Conservation (phyloP, 1,140 invertebrate species). For the Marisa cornuarietis region DNA sequence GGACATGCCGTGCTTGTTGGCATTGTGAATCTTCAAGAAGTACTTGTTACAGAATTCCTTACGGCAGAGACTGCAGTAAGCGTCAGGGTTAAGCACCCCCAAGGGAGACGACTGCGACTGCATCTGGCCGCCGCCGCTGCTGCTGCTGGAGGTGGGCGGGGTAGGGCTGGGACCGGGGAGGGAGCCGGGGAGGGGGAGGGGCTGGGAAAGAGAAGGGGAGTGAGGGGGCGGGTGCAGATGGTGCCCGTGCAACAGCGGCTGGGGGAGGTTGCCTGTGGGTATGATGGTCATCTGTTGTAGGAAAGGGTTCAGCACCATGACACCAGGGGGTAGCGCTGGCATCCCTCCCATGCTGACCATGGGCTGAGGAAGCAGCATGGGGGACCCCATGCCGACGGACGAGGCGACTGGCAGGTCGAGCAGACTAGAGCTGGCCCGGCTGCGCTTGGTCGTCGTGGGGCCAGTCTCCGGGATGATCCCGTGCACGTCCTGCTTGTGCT, state of each 20-base stretch:
- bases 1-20: conserved; percentile 71
- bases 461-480: conserved; percentile 64
- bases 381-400: conserved; percentile 42
- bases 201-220: conserved; percentile 47
- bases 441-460: conserved; percentile 46
- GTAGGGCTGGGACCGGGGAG: conserved; percentile 35
- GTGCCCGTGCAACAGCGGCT: conserved; percentile 35
- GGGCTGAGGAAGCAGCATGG: conserved; percentile 55
- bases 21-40: conserved; percentile 71
- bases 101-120: conserved; percentile 34
- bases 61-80: conserved; percentile 91
- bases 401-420: conserved; percentile 42
- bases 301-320: conserved; percentile 66
- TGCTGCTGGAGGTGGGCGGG: conserved; percentile 33
- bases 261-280: conserved; percentile 49
- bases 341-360: conserved; percentile 53
- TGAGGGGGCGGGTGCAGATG: conserved; percentile 45
- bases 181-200: conserved; percentile 29
- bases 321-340: conserved; percentile 46
- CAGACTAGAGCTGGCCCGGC: conserved; percentile 27
- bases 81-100: conserved; percentile 38
- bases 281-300: conserved; percentile 61
- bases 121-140: conserved; percentile 29
- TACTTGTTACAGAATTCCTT: conserved; percentile 91
- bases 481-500: conserved; percentile 74